These are phyloP conservation scores for Pasiphila rectangulata DNA, from an alignment of 2,888 invertebrate species.

Conservation along the genomic window DNA sequence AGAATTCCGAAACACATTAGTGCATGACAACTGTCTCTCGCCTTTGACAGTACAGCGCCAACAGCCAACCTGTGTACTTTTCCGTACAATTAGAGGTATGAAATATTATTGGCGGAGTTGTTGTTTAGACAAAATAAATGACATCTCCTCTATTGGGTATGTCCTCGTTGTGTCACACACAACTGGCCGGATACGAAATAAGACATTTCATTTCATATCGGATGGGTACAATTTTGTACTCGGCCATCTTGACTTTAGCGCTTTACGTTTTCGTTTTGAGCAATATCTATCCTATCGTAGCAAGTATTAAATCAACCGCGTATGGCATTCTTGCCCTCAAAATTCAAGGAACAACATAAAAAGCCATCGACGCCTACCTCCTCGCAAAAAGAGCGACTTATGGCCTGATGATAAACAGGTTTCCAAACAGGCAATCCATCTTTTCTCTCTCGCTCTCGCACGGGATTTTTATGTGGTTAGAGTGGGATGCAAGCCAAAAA, in stretches of 20 bases:
- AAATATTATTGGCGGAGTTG: too few species aligned
- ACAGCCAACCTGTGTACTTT: too few species aligned
- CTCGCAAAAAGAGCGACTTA: conserved; percentile 56
- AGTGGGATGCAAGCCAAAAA: conserved; percentile 50
- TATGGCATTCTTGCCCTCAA: conserved; percentile 46
- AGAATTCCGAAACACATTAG: too few species aligned
- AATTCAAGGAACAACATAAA: conserved; percentile 63
- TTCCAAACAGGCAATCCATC: conserved; percentile 62
- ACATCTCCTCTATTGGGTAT: too few species aligned
- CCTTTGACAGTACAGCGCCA: too few species aligned
- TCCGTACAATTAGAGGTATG: too few species aligned
- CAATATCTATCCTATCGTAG: conserved; percentile 15
- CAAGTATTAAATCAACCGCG: conserved; percentile 28
- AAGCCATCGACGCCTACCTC: conserved; percentile 69
- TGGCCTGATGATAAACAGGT: conserved; percentile 74
- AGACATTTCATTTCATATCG: too few species aligned
- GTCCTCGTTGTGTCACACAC: too few species aligned
- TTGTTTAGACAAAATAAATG: too few species aligned
- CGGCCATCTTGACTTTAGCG: not conserved
- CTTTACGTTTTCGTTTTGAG: not conserved
- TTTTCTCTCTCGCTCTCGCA: conserved; percentile 45
- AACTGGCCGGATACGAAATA: not conserved
- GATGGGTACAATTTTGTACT: too few species aligned
- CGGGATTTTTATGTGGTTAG: conserved; percentile 12
- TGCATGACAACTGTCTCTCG: too few species aligned